Percentiles rank a stretch among this genome's conserved stretches.
Conservation (phyloP, 2,888 invertebrate genomes). For the Lysandra coridon region DNA sequence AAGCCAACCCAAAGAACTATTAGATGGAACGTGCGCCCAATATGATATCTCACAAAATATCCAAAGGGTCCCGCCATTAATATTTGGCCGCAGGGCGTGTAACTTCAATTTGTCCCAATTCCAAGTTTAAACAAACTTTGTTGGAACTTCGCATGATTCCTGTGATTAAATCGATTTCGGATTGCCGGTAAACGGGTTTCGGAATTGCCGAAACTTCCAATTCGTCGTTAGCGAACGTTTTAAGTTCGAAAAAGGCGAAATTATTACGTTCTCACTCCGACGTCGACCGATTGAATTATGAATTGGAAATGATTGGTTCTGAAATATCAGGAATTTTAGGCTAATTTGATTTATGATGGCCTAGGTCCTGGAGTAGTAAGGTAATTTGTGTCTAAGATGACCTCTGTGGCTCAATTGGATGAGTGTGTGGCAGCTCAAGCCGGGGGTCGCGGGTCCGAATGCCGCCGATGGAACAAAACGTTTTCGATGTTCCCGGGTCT, state of each 20-base stretch:
- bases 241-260: conserved; percentile 61
- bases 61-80: conserved; percentile 61
- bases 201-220: conserved; percentile 62
- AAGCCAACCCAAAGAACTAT: conserved; percentile 20
- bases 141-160: conserved; percentile 74
- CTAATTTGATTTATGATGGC: background rate
- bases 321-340: conserved; percentile 27
- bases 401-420: too few relatives aligned
- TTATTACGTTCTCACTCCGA: conserved; percentile 37
- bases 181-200: conserved; percentile 70
- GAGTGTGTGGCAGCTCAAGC: too few relatives aligned
- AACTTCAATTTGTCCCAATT: conserved; percentile 75
- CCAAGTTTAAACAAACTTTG: conserved; percentile 73
- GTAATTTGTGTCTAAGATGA: too few relatives aligned
- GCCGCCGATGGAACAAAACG: too few relatives aligned
- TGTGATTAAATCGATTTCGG: conserved; percentile 77
- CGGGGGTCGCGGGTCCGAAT: too few relatives aligned
- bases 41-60: conserved; percentile 20
- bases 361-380: too few relatives aligned
- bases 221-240: conserved; percentile 70
- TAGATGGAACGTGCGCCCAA: background rate
- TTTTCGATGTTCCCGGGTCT: too few relatives aligned
- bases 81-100: conserved; percentile 71
- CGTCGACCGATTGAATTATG: conserved; percentile 14
- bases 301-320: background rate